Evolutionary conservation across 1,140 invertebrate genomes (phyloP), one percentile per base, ranked within the genome.

Genomic region (Cepaea nemoralis): DNA sequence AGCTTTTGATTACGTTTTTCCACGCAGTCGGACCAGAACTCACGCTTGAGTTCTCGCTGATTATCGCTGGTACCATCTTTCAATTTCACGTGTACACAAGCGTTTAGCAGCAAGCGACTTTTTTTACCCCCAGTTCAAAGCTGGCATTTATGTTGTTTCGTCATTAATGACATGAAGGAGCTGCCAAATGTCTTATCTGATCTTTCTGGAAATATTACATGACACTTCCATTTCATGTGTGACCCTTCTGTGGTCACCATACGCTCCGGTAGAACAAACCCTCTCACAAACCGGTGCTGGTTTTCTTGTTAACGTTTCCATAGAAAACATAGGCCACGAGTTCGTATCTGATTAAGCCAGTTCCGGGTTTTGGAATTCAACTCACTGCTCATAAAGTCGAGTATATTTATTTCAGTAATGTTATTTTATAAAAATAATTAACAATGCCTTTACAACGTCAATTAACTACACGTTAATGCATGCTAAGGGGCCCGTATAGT

Each of bases 61-160:
- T 55, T 31, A 63, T 63, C 59, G 6, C 5, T 19, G 10, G 22
- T 63, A 31, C 27, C 1, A 63, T 63, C 59, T 63, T 31, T 63
- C 33, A 63, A 63, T 63, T 63, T 63, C 59, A 31, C 59, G 16
- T 31, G 59, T 31, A 63, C 59, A 63, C 33, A 10, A 31, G 14
- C 3, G 50, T 31, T 63, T 63, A 31, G n/a, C 14, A 63, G 59
- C 59, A 5, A 27, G 33, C 1, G 22, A 14, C 55, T 59, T 10
- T n/a, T n/a, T n/a, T n/a, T n/a, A n/a, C n/a, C n/a, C n/a, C 8
- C n/a, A 59, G 55, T 59, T 59, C 55, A 59, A 59, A 59, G 55
- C 55, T 59, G 55, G 12, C 5, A 5, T 59, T 59, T 59, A 5
- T 59, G 22, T 59, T n/a, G 55, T 59, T 19, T 59, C 12, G 55